Conservation (phyloP, 2,113 vertebrate genomes). For the Rhabdornis inornatus region DNA sequence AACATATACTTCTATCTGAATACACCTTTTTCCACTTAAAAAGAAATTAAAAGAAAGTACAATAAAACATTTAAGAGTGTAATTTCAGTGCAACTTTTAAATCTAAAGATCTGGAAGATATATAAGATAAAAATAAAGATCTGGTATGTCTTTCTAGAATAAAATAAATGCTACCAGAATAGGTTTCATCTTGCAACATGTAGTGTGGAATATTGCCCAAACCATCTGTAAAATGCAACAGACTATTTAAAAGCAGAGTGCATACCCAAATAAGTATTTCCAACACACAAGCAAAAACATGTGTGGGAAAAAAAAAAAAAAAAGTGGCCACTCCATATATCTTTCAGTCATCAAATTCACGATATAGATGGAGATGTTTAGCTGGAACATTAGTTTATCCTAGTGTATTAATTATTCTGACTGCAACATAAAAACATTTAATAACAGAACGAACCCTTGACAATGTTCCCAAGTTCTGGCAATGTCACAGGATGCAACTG, state of each 20-base stretch:
- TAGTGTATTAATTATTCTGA: background rate
- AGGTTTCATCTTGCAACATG: background rate
- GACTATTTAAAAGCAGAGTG: background rate
- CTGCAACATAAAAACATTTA: background rate
- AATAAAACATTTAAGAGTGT: background rate
- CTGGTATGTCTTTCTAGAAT: background rate
- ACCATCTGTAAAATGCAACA: background rate
- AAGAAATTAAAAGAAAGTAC: background rate
- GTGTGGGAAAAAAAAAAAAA: no score
- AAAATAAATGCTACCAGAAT: background rate
- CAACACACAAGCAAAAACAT: background rate
- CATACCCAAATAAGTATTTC: background rate
- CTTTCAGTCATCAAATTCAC: background rate
- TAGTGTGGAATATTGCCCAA: background rate
- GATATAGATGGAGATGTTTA: background rate
- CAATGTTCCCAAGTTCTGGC: background rate
- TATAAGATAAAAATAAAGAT: no score
- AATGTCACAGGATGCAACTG: background rate
- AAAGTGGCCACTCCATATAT: background rate
- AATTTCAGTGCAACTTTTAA: background rate
- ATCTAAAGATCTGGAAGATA: background rate
- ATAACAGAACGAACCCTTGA: background rate
- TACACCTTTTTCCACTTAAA: background rate
- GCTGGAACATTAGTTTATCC: background rate
- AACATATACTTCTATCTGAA: background rate